These are phyloP conservation scores for Drosophila monieri DNA, from an alignment of 2,888 invertebrate species.

Conservation along the genomic window DNA sequence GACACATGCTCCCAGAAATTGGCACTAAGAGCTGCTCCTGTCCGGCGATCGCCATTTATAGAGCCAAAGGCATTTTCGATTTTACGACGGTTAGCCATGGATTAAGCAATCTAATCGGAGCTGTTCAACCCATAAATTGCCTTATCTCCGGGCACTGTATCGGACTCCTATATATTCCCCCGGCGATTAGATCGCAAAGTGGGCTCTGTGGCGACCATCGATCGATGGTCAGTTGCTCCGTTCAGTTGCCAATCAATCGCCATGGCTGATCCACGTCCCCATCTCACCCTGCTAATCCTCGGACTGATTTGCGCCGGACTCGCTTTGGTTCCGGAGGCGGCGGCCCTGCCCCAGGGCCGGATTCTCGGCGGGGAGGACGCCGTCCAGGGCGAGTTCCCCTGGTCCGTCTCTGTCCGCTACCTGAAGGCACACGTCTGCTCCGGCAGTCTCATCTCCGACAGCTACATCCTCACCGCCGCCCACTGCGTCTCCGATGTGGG, in stretches of 20 bases:
- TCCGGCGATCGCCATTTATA: constrained; percentile 50
- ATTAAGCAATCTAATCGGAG: constrained; percentile 54
- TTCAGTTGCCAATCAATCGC: constrained; percentile 49
- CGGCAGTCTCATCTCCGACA: constrained; percentile 63
- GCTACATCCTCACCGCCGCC: constrained; percentile 72
- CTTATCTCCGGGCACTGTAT: background rate
- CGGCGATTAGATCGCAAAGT: constrained; percentile 41
- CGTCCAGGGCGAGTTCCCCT: constrained; percentile 76
- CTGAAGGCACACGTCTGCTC: constrained; percentile 70
- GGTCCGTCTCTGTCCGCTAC: constrained; percentile 79
- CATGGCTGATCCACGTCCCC: constrained; percentile 66
- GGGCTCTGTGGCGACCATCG: constrained; percentile 9
- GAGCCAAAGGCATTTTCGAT: constrained; percentile 43
- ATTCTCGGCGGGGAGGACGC: constrained; percentile 81
- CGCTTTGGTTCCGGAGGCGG: background rate
- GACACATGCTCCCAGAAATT: constrained; percentile 11
- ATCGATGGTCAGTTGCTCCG: constrained; percentile 14
- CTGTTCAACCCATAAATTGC: constrained; percentile 17
- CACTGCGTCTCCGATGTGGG: constrained; percentile 70
- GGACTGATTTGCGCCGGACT: constrained; percentile 25
- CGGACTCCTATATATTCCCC: background rate
- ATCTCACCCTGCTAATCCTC: constrained; percentile 41
- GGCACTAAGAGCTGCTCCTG: constrained; percentile 23
- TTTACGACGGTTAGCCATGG: constrained; percentile 6
- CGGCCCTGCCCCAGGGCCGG: constrained; percentile 57